Conservation (phyloP, 2,113 vertebrate species). For the Sardina pilchardus region DNA sequence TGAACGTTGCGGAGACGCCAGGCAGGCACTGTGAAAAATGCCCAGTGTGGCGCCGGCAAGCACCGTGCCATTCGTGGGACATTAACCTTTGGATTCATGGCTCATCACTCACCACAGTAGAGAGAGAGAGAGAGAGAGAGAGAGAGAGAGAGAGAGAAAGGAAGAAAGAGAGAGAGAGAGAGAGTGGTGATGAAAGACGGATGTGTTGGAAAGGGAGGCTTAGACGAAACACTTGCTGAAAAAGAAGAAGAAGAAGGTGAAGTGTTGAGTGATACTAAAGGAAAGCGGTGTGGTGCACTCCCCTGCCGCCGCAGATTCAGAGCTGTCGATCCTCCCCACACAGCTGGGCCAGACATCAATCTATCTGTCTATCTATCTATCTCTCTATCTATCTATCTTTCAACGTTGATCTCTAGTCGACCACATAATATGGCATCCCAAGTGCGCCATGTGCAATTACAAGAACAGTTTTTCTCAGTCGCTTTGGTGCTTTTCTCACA, state of each 20-base stretch:
- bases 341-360: background rate
- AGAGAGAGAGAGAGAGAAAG: background rate
- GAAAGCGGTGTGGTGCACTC: background rate
- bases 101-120: conserved; percentile 14
- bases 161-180: background rate
- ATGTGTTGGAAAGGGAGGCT: background rate
- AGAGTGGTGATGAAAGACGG: background rate
- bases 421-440: too few relatives aligned
- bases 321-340: background rate
- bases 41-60: background rate
- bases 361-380: too few relatives aligned
- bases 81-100: conserved; percentile 8
- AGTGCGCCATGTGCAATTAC: too few relatives aligned
- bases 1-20: background rate
- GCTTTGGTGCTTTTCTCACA: too few relatives aligned
- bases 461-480: too few relatives aligned
- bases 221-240: background rate
- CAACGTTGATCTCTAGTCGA: too few relatives aligned
- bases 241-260: background rate
- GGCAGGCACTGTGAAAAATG: background rate
- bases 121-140: conserved; percentile 12
- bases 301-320: background rate
- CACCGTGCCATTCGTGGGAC: background rate
- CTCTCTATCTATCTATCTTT: too few relatives aligned
- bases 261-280: background rate